Evolutionary conservation across 2,797 vertebrate species (phyloP), one percentile per base, ranked within the genome.

Genomic region (Zenarchopterus dispar): DNA sequence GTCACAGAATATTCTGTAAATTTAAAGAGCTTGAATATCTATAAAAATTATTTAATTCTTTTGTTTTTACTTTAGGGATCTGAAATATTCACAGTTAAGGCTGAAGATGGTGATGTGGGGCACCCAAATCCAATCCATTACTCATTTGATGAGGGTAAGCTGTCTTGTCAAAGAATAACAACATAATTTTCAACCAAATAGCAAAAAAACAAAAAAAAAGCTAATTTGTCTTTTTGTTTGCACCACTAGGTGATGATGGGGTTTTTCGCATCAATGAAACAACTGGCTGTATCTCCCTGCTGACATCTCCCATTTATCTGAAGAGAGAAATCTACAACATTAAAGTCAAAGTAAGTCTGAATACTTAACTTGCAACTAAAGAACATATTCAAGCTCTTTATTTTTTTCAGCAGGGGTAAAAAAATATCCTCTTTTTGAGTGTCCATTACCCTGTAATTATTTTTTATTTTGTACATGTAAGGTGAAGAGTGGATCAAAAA

Each of bases 281-380:
- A 16, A 97, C 89, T 0, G 97, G 97, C 71, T 91, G 86, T n/a
- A 95, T 99, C 83, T 94, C 85, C 0, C 89, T 99, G 58, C 86
- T 89, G 65, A 92, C 90, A 76, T 89, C 75, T 26, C 95, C 97
- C 8, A 87, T 91, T 55, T 85, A 93, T 63, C 93, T 99, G 66
- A 94, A 85, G 81, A 96, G 94, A 89, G 97, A 98, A 82, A 87
- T 95, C n/a, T 99, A 96, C 81, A 95, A 96, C 80, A 92, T 99
- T 44, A 93, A 93, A 75, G 90, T 99, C 63, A 95, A 93, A 95
- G 98, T 99, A 90, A 77, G 85, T 63, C 23, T 9, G 19, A 48
- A 18, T 47, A 24, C 7, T 18, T 23, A 42, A 51, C 22, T 43
- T 57, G 8, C 11, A 44, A n/a, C 6, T 6, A 28, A 45, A 45